Evolutionary conservation across 2,888 invertebrate genomes (phyloP), one percentile per base, ranked within the genome.

Genomic region (Ochropacha duplaris): DNA sequence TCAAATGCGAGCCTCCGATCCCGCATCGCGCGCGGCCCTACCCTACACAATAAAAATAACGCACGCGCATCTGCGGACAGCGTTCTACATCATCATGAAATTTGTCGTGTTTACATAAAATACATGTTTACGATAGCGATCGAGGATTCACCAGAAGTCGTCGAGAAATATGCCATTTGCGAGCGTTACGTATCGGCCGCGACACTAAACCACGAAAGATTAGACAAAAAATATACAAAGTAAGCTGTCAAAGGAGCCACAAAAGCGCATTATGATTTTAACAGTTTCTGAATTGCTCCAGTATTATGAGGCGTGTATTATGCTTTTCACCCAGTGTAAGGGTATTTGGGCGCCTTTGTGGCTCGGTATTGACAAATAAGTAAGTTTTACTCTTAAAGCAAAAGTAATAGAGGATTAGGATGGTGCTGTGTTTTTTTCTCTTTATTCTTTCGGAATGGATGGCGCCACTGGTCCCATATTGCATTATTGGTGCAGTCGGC

Each of bases 21-120:
- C 75, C 76, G 76, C 78, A 80, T 73, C 73, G 71, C 66, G 76
- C 76, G 76, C 78, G 80, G 73, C 73, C 70, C 66, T 76, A 74
- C 76, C 79, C 85, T 87, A 88, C 86, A 90, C 88, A 90, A 91
- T 90, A 89, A 88, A 88, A 91, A 85, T 87, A 90, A 87, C 86
- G 81, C 85, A 79, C 79, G 77, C 88, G 86, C 92, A 93, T 93
- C 93, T 93, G 93, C 92, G 86, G 83, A 78, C 83, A 81, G 81
- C 78, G 83, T 83, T 83, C 80, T 80, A 80, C 78, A 69, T 77
- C 79, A 80, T 84, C 81, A 82, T 86, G 76, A 87, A 88, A 90
- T 91, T 90, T 87, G 90, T 89, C 84, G 84, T 92, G 92, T 92
- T 92, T 92, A 92, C 87, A 89, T 89, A 88, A 92, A 92, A 91